Conservation (phyloP, 2,888 invertebrate species). For the Idaea aversata region DNA sequence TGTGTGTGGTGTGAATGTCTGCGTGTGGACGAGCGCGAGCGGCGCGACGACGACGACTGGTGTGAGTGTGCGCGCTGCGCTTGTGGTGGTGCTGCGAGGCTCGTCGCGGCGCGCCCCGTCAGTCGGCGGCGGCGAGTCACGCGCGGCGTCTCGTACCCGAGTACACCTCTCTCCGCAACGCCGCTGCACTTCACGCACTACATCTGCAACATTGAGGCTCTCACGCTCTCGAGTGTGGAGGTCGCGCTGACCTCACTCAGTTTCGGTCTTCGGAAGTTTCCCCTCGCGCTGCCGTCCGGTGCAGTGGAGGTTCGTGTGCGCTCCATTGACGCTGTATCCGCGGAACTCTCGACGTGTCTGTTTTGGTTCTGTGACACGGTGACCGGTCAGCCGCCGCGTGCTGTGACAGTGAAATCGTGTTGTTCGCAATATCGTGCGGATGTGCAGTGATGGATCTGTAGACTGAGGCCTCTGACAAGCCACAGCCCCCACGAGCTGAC, state of each 20-base stretch:
- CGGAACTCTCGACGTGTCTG: conserved; percentile 49
- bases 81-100: conserved; percentile 65
- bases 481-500: conserved; percentile 52
- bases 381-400: conserved; percentile 63
- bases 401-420: conserved; percentile 79
- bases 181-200: conserved; percentile 58
- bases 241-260: conserved; percentile 61
- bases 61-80: conserved; percentile 65
- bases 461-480: conserved; percentile 59
- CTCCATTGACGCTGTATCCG: conserved; percentile 55
- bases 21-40: conserved; percentile 36
- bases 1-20: conserved; percentile 45
- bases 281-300: conserved; percentile 40
- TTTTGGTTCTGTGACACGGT: conserved; percentile 64
- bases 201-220: conserved; percentile 67
- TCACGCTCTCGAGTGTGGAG: conserved; percentile 74
- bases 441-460: conserved; percentile 80
- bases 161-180: conserved; percentile 46
- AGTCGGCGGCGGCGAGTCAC: conserved; percentile 78
- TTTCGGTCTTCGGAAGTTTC: conserved; percentile 59
- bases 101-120: conserved; percentile 75
- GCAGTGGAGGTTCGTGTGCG: conserved; percentile 35
- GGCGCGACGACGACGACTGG: conserved; percentile 33
- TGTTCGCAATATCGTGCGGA: conserved; percentile 69
- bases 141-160: conserved; percentile 68